These are phyloP conservation scores for Hyperoplus immaculatus DNA, from an alignment of 2,797 vertebrate species.

Conservation along the genomic window DNA sequence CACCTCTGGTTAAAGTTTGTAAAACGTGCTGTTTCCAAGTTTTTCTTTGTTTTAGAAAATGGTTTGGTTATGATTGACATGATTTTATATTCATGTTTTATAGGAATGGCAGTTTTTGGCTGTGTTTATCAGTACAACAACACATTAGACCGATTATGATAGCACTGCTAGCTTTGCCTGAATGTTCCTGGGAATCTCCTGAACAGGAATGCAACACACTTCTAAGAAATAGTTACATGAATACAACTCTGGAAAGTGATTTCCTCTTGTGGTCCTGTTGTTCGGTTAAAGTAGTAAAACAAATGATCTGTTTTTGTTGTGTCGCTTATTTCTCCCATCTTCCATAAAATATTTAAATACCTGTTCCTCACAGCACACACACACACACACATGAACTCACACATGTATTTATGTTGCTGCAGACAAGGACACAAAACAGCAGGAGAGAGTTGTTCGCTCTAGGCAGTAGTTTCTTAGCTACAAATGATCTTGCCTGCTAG, in stretches of 20 bases:
- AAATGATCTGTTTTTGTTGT: constrained; percentile 1
- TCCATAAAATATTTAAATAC: neutral
- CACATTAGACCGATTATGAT: constrained; percentile 5
- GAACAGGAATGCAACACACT: constrained; percentile 3
- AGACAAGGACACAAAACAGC: constrained; percentile 74
- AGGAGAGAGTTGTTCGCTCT: constrained; percentile 67
- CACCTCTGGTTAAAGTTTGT: neutral
- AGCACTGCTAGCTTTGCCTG: neutral
- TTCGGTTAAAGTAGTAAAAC: constrained; percentile 10
- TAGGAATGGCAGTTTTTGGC: too few relatives aligned
- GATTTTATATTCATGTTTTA: neutral
- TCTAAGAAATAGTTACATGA: constrained; percentile 13
- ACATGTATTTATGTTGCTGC: constrained; percentile 44
- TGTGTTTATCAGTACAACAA: too few relatives aligned
- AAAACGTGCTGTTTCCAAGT: neutral
- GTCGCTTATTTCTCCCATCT: constrained; percentile 18
- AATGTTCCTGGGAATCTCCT: neutral
- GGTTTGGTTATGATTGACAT: neutral
- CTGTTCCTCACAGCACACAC: constrained; percentile 35
- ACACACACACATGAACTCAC: constrained; percentile 25
- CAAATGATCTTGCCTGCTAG: constrained; percentile 62
- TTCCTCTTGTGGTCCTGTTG: neutral
- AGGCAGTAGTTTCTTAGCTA: constrained; percentile 70
- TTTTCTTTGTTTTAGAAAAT: neutral
- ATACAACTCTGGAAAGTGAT: constrained; percentile 5